Percentiles rank a stretch among this genome's conserved stretches.
phyloP scores from a whole-genome alignment of 1,140 invertebrate genomes.

The Metaphire vulgaris region DNA sequence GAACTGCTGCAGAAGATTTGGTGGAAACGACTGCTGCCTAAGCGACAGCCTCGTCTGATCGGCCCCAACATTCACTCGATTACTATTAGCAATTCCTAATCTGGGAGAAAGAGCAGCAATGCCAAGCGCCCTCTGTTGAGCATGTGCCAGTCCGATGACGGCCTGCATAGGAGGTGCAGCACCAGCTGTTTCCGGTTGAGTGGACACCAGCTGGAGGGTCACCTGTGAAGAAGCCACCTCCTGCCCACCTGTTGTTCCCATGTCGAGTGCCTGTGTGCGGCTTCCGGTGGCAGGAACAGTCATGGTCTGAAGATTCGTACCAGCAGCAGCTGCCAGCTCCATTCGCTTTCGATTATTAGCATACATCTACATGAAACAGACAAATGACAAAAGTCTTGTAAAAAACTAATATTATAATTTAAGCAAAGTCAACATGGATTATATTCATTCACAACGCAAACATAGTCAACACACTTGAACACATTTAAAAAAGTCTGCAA shows the following conservation, averaged over 20 bases:
- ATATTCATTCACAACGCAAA: too few relatives aligned
- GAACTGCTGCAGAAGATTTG: background rate
- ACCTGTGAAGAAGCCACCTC: too few relatives aligned
- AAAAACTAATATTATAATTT: too few relatives aligned
- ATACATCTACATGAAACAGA: too few relatives aligned
- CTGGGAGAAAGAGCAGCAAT: background rate
- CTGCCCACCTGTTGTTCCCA: background rate
- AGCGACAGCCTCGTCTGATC: background rate
- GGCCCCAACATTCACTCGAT: background rate
- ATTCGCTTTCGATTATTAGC: background rate
- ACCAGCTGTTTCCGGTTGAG: background rate
- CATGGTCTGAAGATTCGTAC: background rate
- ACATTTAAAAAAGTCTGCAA: too few relatives aligned
- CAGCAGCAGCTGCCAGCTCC: background rate
- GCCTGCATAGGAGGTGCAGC: background rate
- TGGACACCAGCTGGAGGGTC: background rate
- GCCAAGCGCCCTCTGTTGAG: background rate
- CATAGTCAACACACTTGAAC: too few relatives aligned
- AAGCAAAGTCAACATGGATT: too few relatives aligned
- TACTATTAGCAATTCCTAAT: background rate
- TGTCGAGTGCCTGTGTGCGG: background rate
- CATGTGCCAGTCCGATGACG: background rate
- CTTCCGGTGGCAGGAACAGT: background rate
- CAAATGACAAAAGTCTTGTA: too few relatives aligned
- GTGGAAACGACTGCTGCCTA: background rate